Evolutionary conservation across 2,113 vertebrate species (phyloP).

Genomic region (Mormyrus lacerda): DNA sequence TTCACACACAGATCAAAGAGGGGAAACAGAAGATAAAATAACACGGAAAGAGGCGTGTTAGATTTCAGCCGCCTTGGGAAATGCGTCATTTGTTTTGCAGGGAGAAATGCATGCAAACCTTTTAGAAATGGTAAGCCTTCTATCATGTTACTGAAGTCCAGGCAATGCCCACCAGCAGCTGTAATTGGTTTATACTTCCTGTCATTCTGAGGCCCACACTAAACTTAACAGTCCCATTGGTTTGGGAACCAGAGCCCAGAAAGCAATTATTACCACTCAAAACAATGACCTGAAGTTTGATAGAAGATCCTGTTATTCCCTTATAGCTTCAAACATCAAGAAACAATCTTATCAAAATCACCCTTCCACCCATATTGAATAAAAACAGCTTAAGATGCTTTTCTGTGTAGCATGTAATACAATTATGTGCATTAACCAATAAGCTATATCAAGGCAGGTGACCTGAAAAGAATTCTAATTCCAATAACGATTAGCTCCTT

Average conservation of each 20-base stretch:
- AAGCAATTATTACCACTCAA: slow-evolving; percentile 26
- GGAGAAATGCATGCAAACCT: slow-evolving; percentile 20
- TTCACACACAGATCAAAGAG: slow-evolving; percentile 6
- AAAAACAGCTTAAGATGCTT: neutral
- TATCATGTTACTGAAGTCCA: slow-evolving; percentile 21
- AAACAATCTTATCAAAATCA: slow-evolving; percentile 16
- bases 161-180: slow-evolving; percentile 15
- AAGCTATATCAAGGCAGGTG: neutral
- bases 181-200: slow-evolving; percentile 27
- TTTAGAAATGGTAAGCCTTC: slow-evolving; percentile 20
- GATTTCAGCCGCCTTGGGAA: slow-evolving; percentile 8
- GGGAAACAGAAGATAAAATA: neutral
- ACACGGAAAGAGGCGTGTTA: neutral
- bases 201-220: slow-evolving; percentile 7
- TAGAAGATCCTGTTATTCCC: slow-evolving; percentile 17
- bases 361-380: neutral
- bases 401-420: neutral
- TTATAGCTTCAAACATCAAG: slow-evolving; percentile 9
- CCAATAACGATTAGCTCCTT: neutral
- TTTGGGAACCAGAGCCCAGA: slow-evolving; percentile 12
- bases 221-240: slow-evolving; percentile 12
- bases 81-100: neutral
- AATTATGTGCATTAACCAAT: neutral
- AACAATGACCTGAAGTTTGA: slow-evolving; percentile 12
- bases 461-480: slow-evolving; percentile 14